Evolutionary conservation across 2,888 invertebrate genomes (phyloP).

Genomic region (Galerucella nymphaeae): DNA sequence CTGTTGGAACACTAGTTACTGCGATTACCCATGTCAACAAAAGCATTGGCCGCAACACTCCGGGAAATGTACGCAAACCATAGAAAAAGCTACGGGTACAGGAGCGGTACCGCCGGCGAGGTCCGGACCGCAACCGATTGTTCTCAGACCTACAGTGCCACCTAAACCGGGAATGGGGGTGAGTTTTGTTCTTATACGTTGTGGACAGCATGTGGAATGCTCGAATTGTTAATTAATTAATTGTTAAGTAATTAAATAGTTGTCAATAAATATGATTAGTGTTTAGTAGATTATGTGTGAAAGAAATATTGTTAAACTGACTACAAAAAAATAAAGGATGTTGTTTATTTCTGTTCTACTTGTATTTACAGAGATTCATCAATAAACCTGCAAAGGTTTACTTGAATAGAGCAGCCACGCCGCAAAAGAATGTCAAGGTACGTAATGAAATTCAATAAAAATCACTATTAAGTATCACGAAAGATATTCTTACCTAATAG

Average conservation of each 20-base stretch:
- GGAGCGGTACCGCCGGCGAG: conserved; percentile 38
- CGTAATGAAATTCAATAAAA: conserved; percentile 10
- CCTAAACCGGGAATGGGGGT: conserved; percentile 52
- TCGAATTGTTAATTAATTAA: too few relatives aligned
- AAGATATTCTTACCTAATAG: too few relatives aligned
- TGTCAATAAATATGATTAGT: too few relatives aligned
- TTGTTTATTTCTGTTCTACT: conserved; percentile 23
- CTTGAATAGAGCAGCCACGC: conserved; percentile 50
- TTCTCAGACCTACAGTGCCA: conserved; percentile 51
- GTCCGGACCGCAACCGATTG: conserved; percentile 49
- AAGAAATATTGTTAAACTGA: too few relatives aligned
- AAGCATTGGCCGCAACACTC: conserved; percentile 86
- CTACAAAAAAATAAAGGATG: background rate
- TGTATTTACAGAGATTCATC: conserved; percentile 55
- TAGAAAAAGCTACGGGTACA: conserved; percentile 42
- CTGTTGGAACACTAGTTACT: conserved; percentile 97
- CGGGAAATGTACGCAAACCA: conserved; percentile 69
- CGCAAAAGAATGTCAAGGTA: conserved; percentile 50
- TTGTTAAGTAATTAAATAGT: too few relatives aligned
- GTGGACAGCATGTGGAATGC: conserved; percentile 11
- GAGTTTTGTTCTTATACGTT: conserved; percentile 47
- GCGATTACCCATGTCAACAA: conserved; percentile 89
- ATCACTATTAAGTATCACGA: too few relatives aligned
- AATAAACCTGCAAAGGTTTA: conserved; percentile 57
- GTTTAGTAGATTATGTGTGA: too few relatives aligned